Evolutionary conservation across 2,888 invertebrate genomes (phyloP).

Genomic region (Melanchra persicariae): DNA sequence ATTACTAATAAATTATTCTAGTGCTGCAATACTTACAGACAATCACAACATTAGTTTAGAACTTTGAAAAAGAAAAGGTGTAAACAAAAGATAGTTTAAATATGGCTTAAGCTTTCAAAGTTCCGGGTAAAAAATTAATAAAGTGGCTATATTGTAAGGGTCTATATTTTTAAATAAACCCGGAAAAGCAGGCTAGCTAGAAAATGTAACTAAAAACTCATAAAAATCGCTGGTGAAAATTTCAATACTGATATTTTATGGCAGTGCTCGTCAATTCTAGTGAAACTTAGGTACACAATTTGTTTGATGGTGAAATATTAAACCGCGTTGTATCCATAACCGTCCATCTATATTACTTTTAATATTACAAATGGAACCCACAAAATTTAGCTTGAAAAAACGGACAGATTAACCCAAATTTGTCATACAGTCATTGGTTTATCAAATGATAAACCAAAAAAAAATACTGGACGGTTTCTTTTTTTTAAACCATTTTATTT

Average conservation of each 20-base stretch:
- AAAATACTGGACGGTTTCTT: no score
- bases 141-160: neutral
- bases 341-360: neutral
- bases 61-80: no score
- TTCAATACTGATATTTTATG: constrained; percentile 16
- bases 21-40: no score
- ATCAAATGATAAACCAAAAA: no score
- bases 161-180: neutral
- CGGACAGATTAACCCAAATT: no score
- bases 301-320: constrained; percentile 43
- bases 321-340: neutral
- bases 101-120: no score
- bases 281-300: constrained; percentile 9
- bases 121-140: neutral
- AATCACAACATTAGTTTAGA: no score
- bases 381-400: neutral
- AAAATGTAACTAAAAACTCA: neutral
- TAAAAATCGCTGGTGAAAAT: neutral
- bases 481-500: no score
- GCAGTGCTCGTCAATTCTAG: constrained; percentile 9
- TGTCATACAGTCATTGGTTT: neutral
- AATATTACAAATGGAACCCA: neutral
- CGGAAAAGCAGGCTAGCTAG: neutral
- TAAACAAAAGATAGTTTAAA: no score
- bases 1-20: no score